Percentiles rank a stretch among this genome's conserved stretches.
Evolutionary conservation across 2,113 vertebrate genomes (phyloP).

Genomic region (Opisthocomus hoazin): DNA sequence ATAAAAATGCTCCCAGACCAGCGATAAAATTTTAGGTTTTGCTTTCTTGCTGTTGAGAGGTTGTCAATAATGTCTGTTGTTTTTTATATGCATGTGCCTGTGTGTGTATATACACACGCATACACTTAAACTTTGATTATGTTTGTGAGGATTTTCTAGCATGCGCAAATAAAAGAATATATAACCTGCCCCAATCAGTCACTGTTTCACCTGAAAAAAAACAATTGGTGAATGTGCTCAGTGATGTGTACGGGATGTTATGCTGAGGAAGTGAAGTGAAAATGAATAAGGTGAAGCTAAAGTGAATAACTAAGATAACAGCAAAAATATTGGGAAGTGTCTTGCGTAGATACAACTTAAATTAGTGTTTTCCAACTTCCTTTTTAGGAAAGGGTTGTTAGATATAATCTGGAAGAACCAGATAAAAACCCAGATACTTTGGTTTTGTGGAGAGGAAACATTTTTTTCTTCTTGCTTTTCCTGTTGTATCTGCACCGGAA

Average conservation of each 20-base stretch:
- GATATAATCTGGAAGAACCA: background rate
- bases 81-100: fast-evolving
- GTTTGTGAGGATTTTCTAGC: background rate
- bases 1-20: background rate
- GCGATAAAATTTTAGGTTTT: background rate
- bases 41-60: background rate
- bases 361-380: background rate
- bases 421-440: background rate
- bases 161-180: background rate
- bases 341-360: background rate
- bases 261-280: background rate
- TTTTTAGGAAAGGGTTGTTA: background rate
- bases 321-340: background rate
- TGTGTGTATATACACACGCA: background rate
- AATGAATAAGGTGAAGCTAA: background rate
- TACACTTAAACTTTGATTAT: background rate
- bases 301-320: background rate
- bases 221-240: fast-evolving
- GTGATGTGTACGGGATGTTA: background rate
- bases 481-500: background rate
- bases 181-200: background rate
- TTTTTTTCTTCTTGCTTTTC: background rate
- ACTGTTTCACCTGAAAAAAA: background rate
- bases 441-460: background rate
- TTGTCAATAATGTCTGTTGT: background rate